Base-by-base conservation (phyloP, 2,797 vertebrate species). In the Propithecus deckenii region DNA sequence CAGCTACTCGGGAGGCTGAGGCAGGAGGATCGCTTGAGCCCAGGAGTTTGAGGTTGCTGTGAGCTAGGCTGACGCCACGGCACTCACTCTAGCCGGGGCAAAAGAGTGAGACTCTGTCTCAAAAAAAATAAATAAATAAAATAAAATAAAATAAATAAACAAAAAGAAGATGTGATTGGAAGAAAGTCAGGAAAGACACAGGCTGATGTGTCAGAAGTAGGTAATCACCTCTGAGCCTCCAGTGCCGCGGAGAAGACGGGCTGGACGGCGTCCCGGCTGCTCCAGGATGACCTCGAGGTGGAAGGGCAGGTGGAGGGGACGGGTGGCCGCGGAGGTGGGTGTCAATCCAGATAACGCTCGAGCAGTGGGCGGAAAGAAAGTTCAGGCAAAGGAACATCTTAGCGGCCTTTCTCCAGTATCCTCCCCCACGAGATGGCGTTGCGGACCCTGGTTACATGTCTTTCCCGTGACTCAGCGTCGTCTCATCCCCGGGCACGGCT, bases 361-460 rank as follows among this genome's bases (percentile, higher is more conserved):
- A 91, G 30, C 28, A 84, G 91, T 95, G 79, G 93, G 83, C 96
- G 95, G 94, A 72, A 80, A 79, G 80, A 96, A 95, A 94, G 78
- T 59, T 87, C 97, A 95, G 67, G 72, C 83, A 48, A 78, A 96
- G 93, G 86, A 97, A 95, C 86, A 96, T 96, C 81, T 97, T 86
- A 69, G 59, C 72, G 32, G 38, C 86, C 48, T 76, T 92, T 89
- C 52, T 81, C 61, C 65, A 63, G 41, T 48, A 67, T 30, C 59
- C 59, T 91, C 61, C 76, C 65, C 92, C 43, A 71, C 83, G 86
- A 41, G 69, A 86, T 74, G 59, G 50, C 5, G 52, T 43, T n/a
- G 7, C 8, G 32, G 41, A 86, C 86, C 83, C 96, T 48, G 18
- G 94, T 93, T 75, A 86, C 85, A 43, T 38, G 5, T 84, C 71